Evolutionary conservation across 2,888 invertebrate species (phyloP).

Genomic region (Caenorhabditis imperialis): DNA sequence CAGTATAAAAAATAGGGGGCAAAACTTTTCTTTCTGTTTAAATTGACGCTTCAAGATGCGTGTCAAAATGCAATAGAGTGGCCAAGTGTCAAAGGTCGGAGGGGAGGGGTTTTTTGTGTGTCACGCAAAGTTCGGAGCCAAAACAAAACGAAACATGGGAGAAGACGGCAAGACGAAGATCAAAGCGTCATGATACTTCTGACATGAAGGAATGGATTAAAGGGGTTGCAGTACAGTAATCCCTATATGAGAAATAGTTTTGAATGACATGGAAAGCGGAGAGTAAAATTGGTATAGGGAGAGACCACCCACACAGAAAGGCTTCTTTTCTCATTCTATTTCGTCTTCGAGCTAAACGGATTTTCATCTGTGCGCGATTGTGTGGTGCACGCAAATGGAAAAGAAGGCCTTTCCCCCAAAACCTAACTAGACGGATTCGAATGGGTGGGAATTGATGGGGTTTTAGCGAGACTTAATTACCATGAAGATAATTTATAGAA

Average conservation of each 20-base stretch:
- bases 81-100: not conserved
- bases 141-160: no score
- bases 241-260: conserved; percentile 27
- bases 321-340: conserved; percentile 13
- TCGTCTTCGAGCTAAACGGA: conserved; percentile 30
- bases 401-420: no score
- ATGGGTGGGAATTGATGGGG: no score
- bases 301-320: conserved; percentile 5
- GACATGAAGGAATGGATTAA: conserved; percentile 11
- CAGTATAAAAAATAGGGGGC: no score
- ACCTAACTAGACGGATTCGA: no score
- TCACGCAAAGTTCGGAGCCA: conserved; percentile 10
- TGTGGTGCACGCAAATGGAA: conserved; percentile 15
- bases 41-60: conserved; percentile 11
- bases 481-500: no score
- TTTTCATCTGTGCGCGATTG: conserved; percentile 45
- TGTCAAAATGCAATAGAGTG: conserved; percentile 48
- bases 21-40: no score
- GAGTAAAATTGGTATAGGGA: not conserved
- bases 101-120: conserved; percentile 9
- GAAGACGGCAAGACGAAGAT: conserved; percentile 3
- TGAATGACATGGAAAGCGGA: conserved; percentile 1
- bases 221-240: conserved; percentile 38
- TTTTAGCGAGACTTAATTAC: no score
- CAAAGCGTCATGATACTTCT: conserved; percentile 37